These are phyloP conservation scores for Branchipolynoe longqiensis DNA, from an alignment of 2,888 invertebrate species.

Conservation along the genomic window DNA sequence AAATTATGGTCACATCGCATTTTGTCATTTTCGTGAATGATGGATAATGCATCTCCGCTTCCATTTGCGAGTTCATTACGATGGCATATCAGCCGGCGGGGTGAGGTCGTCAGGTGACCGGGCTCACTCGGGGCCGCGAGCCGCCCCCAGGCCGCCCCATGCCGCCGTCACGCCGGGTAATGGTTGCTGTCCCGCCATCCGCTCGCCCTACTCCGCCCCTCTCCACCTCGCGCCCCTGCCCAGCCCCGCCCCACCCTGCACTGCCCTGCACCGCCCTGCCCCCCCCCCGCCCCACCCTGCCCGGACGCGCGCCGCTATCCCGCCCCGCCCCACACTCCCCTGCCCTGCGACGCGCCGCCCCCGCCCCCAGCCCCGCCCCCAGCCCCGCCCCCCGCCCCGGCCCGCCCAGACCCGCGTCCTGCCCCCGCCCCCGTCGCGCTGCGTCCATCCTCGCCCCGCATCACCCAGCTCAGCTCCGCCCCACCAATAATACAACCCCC, in stretches of 20 bases:
- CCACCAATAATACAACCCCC: no score
- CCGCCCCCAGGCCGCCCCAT: background rate
- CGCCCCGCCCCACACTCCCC: no score
- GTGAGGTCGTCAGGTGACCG: background rate
- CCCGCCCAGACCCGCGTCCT: background rate
- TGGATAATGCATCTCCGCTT: slow-evolving; percentile 47
- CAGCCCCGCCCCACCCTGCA: background rate
- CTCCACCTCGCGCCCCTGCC: background rate
- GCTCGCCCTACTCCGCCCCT: background rate
- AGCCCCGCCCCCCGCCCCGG: background rate
- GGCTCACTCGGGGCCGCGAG: background rate
- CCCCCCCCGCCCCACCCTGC: background rate
- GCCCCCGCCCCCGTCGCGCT: no score
- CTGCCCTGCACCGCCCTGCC: background rate
- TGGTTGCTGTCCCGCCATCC: background rate
- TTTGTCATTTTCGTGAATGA: slow-evolving; percentile 40
- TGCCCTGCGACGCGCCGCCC: no score
- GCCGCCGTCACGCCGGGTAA: background rate
- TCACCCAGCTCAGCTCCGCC: no score
- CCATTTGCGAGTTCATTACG: slow-evolving; percentile 44
- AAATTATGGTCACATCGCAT: slow-evolving; percentile 35
- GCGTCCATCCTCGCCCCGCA: no score
- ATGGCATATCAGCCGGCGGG: background rate
- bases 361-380: no score
- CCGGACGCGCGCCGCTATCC: no score